Evolutionary conservation across 2,888 invertebrate genomes (phyloP).

Genomic region (Polymixis flavicincta): DNA sequence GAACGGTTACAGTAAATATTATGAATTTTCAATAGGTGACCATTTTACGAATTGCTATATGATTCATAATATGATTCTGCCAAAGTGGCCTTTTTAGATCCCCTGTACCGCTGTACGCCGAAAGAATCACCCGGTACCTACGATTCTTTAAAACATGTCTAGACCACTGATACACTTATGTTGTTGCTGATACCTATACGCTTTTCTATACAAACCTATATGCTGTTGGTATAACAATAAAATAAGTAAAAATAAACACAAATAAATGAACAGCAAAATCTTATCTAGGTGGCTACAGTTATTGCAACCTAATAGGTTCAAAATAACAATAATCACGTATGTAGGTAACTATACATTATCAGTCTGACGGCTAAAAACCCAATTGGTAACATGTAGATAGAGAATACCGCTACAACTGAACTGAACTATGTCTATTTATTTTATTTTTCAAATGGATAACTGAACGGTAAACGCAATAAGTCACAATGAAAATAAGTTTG

Average conservation of each 20-base stretch:
- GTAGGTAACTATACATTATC: constrained; percentile 1
- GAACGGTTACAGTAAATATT: too few species aligned
- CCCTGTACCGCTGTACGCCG: too few species aligned
- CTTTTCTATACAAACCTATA: not conserved
- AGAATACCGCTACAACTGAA: constrained; percentile 69
- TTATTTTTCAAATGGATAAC: constrained; percentile 73
- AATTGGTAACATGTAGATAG: constrained; percentile 44
- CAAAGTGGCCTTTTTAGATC: too few species aligned
- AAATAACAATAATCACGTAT: constrained; percentile 15
- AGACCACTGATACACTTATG: not conserved
- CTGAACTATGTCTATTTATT: constrained; percentile 70
- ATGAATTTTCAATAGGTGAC: too few species aligned
- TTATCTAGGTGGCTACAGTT: not conserved
- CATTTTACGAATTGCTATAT: too few species aligned
- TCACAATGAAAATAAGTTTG: constrained; percentile 73
- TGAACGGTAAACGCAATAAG: constrained; percentile 78
- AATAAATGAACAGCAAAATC: not conserved
- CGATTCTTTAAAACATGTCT: not conserved
- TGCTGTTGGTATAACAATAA: not conserved
- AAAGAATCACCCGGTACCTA: too few species aligned
- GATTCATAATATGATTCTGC: too few species aligned
- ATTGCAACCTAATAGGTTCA: not conserved
- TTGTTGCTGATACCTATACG: too few species aligned
- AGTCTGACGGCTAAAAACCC: constrained; percentile 18
- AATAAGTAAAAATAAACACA: not conserved